Percentiles rank a stretch among this genome's conserved stretches.
phyloP scores from a whole-genome alignment of 2,888 invertebrate genomes.

The Iphiclides podalirius region DNA sequence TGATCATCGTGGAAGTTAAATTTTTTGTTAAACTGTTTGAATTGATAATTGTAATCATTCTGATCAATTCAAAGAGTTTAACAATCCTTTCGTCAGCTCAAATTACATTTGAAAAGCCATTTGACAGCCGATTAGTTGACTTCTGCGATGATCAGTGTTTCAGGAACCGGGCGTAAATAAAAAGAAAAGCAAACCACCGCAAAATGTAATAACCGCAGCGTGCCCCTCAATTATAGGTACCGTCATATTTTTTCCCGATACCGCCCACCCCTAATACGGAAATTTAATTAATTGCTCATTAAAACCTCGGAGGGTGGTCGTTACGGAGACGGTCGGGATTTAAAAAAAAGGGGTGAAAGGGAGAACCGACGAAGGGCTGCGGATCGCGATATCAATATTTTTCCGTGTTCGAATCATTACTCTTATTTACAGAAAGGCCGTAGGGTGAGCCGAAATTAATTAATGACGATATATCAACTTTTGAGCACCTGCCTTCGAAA shows the following conservation, averaged over 20 bases:
- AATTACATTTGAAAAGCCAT: too few species aligned
- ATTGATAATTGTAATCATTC: too few species aligned
- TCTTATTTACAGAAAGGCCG: conserved; percentile 8
- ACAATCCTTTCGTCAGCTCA: too few species aligned
- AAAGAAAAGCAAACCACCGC: background rate
- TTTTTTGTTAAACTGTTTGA: too few species aligned
- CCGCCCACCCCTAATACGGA: conserved; percentile 39
- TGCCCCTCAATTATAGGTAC: conserved; percentile 43
- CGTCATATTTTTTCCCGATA: conserved; percentile 40
- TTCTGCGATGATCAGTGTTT: too few species aligned
- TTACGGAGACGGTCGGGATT: conserved; percentile 35
- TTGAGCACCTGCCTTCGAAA: conserved; percentile 9
- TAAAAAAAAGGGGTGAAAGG: conserved; percentile 27
- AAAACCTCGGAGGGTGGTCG: conserved; percentile 39
- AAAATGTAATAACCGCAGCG: conserved; percentile 34
- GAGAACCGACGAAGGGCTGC: conserved; percentile 25
- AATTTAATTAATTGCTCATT: conserved; percentile 63
- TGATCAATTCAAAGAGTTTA: too few species aligned
- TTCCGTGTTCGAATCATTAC: conserved; percentile 17
- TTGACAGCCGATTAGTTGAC: too few species aligned
- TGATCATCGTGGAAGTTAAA: too few species aligned
- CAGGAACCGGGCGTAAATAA: too few species aligned
- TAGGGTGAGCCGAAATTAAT: conserved; percentile 11
- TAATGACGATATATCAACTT: conserved; percentile 7
- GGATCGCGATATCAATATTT: conserved; percentile 17